Base-by-base conservation (phyloP, 2,888 invertebrate genomes). In the Phalera bucephala region DNA sequence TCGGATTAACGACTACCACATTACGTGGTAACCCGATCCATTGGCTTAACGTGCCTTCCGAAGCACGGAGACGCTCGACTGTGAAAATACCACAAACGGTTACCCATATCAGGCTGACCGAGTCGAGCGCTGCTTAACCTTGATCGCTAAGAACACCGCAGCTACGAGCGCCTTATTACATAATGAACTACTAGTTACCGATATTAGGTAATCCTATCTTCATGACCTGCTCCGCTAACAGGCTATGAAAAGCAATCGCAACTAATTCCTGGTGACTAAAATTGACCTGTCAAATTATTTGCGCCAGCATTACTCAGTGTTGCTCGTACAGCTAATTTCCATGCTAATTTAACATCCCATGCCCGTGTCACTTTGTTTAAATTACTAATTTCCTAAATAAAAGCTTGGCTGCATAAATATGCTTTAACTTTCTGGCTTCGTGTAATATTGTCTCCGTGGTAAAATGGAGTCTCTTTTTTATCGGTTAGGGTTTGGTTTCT, bases 211-310 rank as follows among this genome's bases (percentile, higher is more conserved):
- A n/a, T n/a, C n/a, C n/a, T n/a, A n/a, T n/a, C 9, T 22, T 22
- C 9, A 22, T 35, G 29, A 12, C 23, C 17, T 20, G 13, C 25
- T 12, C 7, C 14, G 23, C 29, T n/a, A n/a, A n/a, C 10, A 17
- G 17, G 4, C 7, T 17, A 28, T 17, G 22, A 22, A 22, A 11
- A 17, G 10, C 10, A 36, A 27, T 32, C 36, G 10, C 36, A 31
- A 21, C 9, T 20, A 26, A 33, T 33, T 39, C 29, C 40, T 12
- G 28, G 9, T 13, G 29, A 33, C 33, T 35, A 22, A 42, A 48
- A 46, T 42, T 44, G 38, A 34, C n/a, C 26, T 37, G 28, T 35
- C 35, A 33, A 34, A 36, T 34, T 42, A 31, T 36, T 37, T 33
- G 34, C 31, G 13, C 17, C 19, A 26, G 10, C 5, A n/a, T 21